Percentiles rank a stretch among this genome's conserved stretches.
phyloP scores from a whole-genome alignment of 2,797 vertebrate species.

The Ptychadena robeensis region DNA sequence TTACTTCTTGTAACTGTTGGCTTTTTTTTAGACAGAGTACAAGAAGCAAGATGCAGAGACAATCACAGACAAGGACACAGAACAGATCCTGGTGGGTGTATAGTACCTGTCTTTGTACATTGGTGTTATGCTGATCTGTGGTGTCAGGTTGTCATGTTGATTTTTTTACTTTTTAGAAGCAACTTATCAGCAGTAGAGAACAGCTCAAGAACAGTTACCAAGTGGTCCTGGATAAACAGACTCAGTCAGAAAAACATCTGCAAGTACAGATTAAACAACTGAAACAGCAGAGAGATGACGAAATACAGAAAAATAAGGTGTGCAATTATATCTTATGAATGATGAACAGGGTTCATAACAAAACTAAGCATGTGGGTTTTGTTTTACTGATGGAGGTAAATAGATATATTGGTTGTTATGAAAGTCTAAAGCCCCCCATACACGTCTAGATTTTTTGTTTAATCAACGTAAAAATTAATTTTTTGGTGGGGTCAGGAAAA shows the following conservation, averaged over 20 bases:
- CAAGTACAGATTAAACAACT: slow-evolving; percentile 80
- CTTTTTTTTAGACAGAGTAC: slow-evolving; percentile 73
- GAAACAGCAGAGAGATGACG: slow-evolving; percentile 77
- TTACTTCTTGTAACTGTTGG: too few relatives aligned
- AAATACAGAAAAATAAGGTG: slow-evolving; percentile 81
- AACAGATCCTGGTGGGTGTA: slow-evolving; percentile 76
- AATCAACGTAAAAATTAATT: too few relatives aligned
- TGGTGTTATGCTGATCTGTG: neutral
- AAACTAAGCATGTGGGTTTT: too few relatives aligned
- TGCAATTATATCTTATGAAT: too few relatives aligned
- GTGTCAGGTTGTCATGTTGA: too few relatives aligned
- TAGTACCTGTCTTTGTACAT: neutral
- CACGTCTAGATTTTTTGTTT: too few relatives aligned
- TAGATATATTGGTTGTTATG: too few relatives aligned
- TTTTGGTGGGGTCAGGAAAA: too few relatives aligned
- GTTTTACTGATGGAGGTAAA: too few relatives aligned
- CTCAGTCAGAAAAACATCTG: slow-evolving; percentile 80
- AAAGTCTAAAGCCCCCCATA: too few relatives aligned
- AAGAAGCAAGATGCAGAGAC: slow-evolving; percentile 66
- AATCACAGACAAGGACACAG: slow-evolving; percentile 76
- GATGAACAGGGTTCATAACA: too few relatives aligned
- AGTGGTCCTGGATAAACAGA: slow-evolving; percentile 80
- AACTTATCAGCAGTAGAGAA: slow-evolving; percentile 77
- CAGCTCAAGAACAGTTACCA: slow-evolving; percentile 79
- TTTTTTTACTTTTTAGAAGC: slow-evolving; percentile 69